A percentile compares a stretch with the other conserved stretches of the same genome.
These are phyloP conservation scores for Athetis lepigone DNA, from an alignment of 2,888 invertebrate species.

Conservation along the genomic window DNA sequence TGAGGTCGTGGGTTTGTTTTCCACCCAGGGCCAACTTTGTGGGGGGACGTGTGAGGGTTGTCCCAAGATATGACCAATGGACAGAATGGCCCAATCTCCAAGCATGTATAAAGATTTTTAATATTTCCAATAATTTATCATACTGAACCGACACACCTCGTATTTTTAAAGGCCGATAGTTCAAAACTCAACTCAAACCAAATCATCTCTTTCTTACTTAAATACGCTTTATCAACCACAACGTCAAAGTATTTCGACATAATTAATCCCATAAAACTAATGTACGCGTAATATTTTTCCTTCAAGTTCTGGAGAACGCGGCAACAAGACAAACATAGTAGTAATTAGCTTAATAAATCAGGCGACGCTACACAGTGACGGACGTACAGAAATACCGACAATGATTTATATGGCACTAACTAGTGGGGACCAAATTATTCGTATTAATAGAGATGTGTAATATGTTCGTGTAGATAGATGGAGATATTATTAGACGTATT, in stretches of 20 bases:
- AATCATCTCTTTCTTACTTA: slow-evolving; percentile 51
- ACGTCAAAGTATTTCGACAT: slow-evolving; percentile 50
- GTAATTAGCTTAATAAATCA: slow-evolving; percentile 83
- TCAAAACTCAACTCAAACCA: slow-evolving; percentile 47
- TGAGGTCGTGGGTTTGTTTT: no score
- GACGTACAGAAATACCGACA: slow-evolving; percentile 75
- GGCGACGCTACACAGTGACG: slow-evolving; percentile 72
- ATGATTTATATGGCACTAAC: slow-evolving; percentile 75
- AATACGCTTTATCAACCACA: slow-evolving; percentile 35
- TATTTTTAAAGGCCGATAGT: slow-evolving; percentile 42
- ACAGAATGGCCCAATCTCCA: neutral
- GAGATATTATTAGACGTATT: slow-evolving; percentile 28
- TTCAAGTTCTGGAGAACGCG: slow-evolving; percentile 36
- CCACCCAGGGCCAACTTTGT: no score
- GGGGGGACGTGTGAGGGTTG: no score
- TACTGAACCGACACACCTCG: slow-evolving; percentile 21
- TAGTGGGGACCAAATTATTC: slow-evolving; percentile 48
- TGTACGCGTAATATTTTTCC: slow-evolving; percentile 50
- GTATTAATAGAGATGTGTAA: slow-evolving; percentile 47
- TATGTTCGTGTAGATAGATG: slow-evolving; percentile 17
- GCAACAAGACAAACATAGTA: slow-evolving; percentile 54
- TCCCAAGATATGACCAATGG: no score
- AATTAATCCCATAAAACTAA: slow-evolving; percentile 55
- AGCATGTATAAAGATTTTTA: slow-evolving; percentile 14
- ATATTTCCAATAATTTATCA: slow-evolving; percentile 37